Evolutionary conservation across 2,888 invertebrate genomes (phyloP), one percentile per base, ranked within the genome.

Genomic region (Dicycla oo): DNA sequence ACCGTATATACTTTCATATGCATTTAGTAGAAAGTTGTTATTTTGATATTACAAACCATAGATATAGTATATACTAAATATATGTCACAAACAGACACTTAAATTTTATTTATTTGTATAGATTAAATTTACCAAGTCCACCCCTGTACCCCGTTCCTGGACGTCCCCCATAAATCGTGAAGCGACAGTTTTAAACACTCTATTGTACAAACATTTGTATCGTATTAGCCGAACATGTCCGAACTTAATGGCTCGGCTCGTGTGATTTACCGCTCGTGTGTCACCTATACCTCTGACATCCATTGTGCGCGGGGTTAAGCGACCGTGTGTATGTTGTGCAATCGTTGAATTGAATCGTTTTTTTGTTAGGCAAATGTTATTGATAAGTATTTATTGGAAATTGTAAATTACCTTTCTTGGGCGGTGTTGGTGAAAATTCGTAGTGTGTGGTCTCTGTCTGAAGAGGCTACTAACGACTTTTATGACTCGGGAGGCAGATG

Each of bases 181-280:
- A 75, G 88, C 73, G 90, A 90, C 90, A 90, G 86, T 89, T 90
- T 88, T 86, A 90, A 88, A 86, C 88, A 87, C 82, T 86, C 88
- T 83, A 88, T 88, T 89, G 89, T 90, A 89, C 85, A 87, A 87
- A 90, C 89, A 90, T 90, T 89, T 90, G 90, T 90, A 88, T 85
- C 90, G 86, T 89, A 90, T 90, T 90, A 90, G 87, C 78, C 72
- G 85, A 86, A 80, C 80, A 80, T 61, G 75, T 73, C 74, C 69
- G 43, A 73, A 71, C 68, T 75, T 81, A 84, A 86, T 86, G 78
- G 84, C 83, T 79, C 79, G 78, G 85, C 82, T 80, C 65, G 81
- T 57, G 84, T 90, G 89, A 90, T 90, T 90, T 91, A 91, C 86
- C 47, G 79, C 18, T 69, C 73, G 83, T 83, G 80, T 80, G 87